Percentiles rank a stretch among this genome's conserved stretches.
phyloP scores from a whole-genome alignment of 1,140 invertebrate genomes.

The Cotesia chilonis region DNA sequence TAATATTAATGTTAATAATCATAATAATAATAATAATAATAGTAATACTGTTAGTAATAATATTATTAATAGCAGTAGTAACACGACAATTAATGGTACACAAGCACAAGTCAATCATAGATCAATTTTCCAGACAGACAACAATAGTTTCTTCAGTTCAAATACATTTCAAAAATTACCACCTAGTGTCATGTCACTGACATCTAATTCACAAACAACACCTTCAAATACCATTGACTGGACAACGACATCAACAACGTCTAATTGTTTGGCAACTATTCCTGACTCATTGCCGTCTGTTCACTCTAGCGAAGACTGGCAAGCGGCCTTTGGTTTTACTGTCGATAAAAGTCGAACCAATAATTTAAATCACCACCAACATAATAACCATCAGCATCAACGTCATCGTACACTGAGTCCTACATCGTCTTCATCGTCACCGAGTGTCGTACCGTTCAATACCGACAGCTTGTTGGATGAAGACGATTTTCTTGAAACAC shows the following conservation, averaged over 20 bases:
- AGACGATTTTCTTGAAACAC: conserved; percentile 55
- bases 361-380: conserved; percentile 51
- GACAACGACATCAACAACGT: conserved; percentile 54
- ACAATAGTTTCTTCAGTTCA: conserved; percentile 69
- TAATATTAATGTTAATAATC: neutral
- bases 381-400: too few species aligned
- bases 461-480: conserved; percentile 58
- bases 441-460: conserved; percentile 53
- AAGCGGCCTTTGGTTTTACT: conserved; percentile 67
- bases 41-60: neutral
- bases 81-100: conserved; percentile 46
- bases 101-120: conserved; percentile 62
- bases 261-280: conserved; percentile 60
- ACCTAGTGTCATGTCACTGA: conserved; percentile 51
- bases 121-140: conserved; percentile 67
- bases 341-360: conserved; percentile 55
- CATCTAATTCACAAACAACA: conserved; percentile 54
- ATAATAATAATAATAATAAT: too few species aligned
- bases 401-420: too few species aligned
- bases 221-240: conserved; percentile 60
- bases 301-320: conserved; percentile 69
- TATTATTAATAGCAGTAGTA: conserved; percentile 7
- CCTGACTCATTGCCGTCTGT: conserved; percentile 67
- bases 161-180: conserved; percentile 66
- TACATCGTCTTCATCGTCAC: conserved; percentile 48